Percentiles rank a stretch among this genome's conserved stretches.
Conservation (phyloP, 2,888 invertebrate genomes). For the Ptychoptera albimana region DNA sequence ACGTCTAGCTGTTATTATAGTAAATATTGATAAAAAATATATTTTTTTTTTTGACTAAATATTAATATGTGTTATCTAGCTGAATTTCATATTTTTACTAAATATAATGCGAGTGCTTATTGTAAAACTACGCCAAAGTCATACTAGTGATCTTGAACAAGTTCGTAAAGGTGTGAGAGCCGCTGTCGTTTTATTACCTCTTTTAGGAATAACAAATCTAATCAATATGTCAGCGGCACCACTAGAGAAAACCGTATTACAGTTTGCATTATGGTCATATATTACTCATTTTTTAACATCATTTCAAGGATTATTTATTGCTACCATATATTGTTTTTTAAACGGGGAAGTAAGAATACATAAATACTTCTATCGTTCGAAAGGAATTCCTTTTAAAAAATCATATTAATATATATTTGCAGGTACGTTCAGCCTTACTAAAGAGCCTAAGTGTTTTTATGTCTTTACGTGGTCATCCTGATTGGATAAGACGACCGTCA, state of each 20-base stretch:
- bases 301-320: slow-evolving; percentile 70
- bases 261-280: slow-evolving; percentile 67
- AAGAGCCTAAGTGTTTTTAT: slow-evolving; percentile 32
- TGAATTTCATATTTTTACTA: slow-evolving; percentile 60
- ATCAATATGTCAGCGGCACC: slow-evolving; percentile 57
- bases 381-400: neutral
- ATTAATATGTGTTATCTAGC: slow-evolving; percentile 28
- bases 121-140: slow-evolving; percentile 53
- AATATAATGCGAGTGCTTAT: slow-evolving; percentile 68
- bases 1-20: slow-evolving; percentile 59
- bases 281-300: slow-evolving; percentile 63
- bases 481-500: slow-evolving; percentile 27
- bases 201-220: slow-evolving; percentile 66
- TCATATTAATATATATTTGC: neutral
- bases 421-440: slow-evolving; percentile 32
- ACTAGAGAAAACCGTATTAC: slow-evolving; percentile 45
- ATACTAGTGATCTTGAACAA: slow-evolving; percentile 59
- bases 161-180: slow-evolving; percentile 67
- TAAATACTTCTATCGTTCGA: neutral
- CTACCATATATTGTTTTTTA: slow-evolving; percentile 64
- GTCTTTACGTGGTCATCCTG: slow-evolving; percentile 28
- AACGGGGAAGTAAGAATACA: slow-evolving; percentile 56
- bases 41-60: slow-evolving; percentile 4
- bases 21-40: slow-evolving; percentile 30
- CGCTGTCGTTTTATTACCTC: slow-evolving; percentile 58